A percentile compares a stretch with the other conserved stretches of the same genome.
These are phyloP conservation scores for Drosophila sp. DNA, from an alignment of 1,140 invertebrate genomes.

Conservation along the genomic window DNA sequence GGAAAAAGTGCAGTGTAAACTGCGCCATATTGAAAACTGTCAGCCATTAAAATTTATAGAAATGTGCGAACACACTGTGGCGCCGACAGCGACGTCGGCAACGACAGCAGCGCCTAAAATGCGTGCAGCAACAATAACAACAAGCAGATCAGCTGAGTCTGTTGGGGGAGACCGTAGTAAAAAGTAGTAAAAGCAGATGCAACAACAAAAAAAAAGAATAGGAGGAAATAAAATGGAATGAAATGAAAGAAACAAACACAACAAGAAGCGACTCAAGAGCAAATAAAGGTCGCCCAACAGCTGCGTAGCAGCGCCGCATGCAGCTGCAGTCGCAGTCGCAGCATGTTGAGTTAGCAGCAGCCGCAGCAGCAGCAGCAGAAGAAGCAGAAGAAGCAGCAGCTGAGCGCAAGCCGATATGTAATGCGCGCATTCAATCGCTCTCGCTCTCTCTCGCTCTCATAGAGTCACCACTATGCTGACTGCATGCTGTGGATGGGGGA, in stretches of 20 bases:
- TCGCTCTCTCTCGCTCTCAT: conserved; percentile 42
- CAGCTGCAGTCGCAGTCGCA: conserved; percentile 38
- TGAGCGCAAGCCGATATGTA: conserved; percentile 52
- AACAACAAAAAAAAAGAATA: conserved; percentile 25
- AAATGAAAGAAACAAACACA: conserved; percentile 18
- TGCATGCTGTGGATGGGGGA: conserved; percentile 1
- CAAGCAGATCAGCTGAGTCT: conserved; percentile 42
- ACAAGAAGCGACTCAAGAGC: conserved; percentile 59
- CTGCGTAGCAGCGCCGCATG: conserved; percentile 52
- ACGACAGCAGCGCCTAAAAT: conserved; percentile 40
- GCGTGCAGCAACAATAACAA: conserved; percentile 31
- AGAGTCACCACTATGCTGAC: conserved; percentile 13
- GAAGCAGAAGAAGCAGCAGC: conserved; percentile 32
- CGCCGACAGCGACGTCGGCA: conserved; percentile 17
- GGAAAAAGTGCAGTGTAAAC: conserved; percentile 56
- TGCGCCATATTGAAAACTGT: conserved; percentile 64
- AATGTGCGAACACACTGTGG: conserved; percentile 42
- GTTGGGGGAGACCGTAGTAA: conserved; percentile 42
- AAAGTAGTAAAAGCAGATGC: conserved; percentile 56
- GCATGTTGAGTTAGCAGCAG: too few species aligned
- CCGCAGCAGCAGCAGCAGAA: conserved; percentile 24
- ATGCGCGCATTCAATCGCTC: conserved; percentile 33
- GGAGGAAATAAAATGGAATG: too few species aligned
- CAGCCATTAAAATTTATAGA: conserved; percentile 62
- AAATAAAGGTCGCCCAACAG: conserved; percentile 70